A percentile compares a stretch with the other conserved stretches of the same genome.
Conservation (phyloP, 2,113 vertebrate species). For the Diphyllodes magnificus region DNA sequence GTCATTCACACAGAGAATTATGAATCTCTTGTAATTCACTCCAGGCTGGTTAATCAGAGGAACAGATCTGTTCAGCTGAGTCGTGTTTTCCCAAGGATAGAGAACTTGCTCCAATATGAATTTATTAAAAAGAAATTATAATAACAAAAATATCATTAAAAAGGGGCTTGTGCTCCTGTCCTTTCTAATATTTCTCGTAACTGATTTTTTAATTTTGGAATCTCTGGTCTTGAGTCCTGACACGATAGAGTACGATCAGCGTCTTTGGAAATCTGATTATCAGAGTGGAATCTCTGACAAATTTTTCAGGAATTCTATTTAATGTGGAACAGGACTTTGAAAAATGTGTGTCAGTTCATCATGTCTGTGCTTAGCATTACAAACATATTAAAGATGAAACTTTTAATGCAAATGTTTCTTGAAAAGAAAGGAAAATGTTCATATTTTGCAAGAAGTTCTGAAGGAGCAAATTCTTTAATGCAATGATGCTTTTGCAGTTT, state of each 20-base stretch:
- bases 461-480: background rate
- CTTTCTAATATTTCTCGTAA: background rate
- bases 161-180: background rate
- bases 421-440: background rate
- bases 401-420: background rate
- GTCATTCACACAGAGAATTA: background rate
- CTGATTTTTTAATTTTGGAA: background rate
- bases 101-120: background rate
- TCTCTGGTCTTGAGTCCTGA: background rate
- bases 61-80: background rate
- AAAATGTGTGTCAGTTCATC: background rate
- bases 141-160: background rate
- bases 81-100: background rate
- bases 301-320: background rate
- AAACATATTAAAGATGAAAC: background rate
- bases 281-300: background rate
- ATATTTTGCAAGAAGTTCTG: background rate
- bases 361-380: background rate
- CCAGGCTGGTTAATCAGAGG: background rate
- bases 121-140: background rate
- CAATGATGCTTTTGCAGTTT: background rate
- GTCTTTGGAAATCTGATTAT: background rate
- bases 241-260: accelerated
- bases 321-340: background rate
- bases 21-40: background rate